phyloP scores from a whole-genome alignment of 2,888 invertebrate genomes.

The Willowsia nigromaculata region DNA sequence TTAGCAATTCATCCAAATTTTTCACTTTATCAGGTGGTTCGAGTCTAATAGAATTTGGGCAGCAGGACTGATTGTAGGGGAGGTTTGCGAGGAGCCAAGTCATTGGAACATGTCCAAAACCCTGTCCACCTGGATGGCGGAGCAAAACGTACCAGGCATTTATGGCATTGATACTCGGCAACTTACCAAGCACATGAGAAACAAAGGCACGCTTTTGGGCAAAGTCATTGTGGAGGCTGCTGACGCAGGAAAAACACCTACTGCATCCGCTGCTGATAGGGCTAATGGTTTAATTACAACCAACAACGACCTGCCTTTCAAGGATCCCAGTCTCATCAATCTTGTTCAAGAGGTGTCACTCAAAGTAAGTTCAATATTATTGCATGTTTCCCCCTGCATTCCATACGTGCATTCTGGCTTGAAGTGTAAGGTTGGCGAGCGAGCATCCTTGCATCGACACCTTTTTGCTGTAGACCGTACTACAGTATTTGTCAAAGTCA shows the following conservation, averaged over 20 bases:
- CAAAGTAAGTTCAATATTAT: slow-evolving; percentile 83
- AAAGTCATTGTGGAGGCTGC: slow-evolving; percentile 81
- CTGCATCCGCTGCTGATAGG: not conserved
- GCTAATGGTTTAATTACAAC: slow-evolving; percentile 58
- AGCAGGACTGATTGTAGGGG: slow-evolving; percentile 94
- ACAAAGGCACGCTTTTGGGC: slow-evolving; percentile 91
- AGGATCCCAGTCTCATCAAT: slow-evolving; percentile 93
- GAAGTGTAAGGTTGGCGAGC: not conserved
- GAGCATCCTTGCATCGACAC: not conserved
- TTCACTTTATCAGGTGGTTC: slow-evolving; percentile 88
- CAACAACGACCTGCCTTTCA: slow-evolving; percentile 80
- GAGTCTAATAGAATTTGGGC: slow-evolving; percentile 96
- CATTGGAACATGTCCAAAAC: slow-evolving; percentile 93
- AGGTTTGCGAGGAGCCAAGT: slow-evolving; percentile 91
- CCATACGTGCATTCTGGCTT: not conserved
- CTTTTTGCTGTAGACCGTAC: not conserved
- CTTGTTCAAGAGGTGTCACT: slow-evolving; percentile 95
- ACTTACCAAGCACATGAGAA: slow-evolving; percentile 94
- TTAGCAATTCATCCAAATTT: no score
- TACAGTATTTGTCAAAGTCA: slow-evolving; percentile 34
- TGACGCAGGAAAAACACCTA: not conserved
- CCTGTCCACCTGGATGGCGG: slow-evolving; percentile 91
- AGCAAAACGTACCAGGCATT: slow-evolving; percentile 89
- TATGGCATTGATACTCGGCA: slow-evolving; percentile 96
- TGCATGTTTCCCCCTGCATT: not conserved